Conservation (phyloP, 2,888 invertebrate genomes). For the Xestia sexstrigata region DNA sequence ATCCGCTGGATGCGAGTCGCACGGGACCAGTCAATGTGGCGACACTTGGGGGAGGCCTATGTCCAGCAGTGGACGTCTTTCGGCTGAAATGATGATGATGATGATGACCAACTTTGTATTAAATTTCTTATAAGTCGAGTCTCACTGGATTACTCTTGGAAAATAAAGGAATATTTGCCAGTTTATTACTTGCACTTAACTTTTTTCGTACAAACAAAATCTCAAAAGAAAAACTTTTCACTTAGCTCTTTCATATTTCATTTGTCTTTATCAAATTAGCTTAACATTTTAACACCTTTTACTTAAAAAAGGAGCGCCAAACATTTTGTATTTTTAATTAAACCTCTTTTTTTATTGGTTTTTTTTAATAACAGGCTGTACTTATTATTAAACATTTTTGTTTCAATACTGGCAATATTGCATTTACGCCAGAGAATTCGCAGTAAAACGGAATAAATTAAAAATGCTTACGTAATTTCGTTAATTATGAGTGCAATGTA, state of each 20-base stretch:
- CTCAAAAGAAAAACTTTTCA: constrained; percentile 22
- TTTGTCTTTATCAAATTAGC: constrained; percentile 48
- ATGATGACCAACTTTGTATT: too few relatives aligned
- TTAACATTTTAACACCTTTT: constrained; percentile 34
- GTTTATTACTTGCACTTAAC: constrained; percentile 16
- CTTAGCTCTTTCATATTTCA: constrained; percentile 38
- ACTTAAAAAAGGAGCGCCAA: constrained; percentile 35
- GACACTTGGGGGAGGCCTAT: too few relatives aligned
- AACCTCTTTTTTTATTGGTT: constrained; percentile 36
- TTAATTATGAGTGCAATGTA: constrained; percentile 60
- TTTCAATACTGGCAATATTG: constrained; percentile 60
- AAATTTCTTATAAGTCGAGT: not conserved
- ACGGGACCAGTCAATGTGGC: too few relatives aligned
- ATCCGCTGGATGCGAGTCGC: too few relatives aligned
- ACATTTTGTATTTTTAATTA: constrained; percentile 57
- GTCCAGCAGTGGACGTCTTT: too few relatives aligned
- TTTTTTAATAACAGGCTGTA: constrained; percentile 52
- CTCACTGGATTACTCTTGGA: not conserved
- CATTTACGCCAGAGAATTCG: constrained; percentile 52
- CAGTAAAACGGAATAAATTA: constrained; percentile 61
- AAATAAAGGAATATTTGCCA: constrained; percentile 17
- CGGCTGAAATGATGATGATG: too few relatives aligned
- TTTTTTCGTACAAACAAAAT: constrained; percentile 31
- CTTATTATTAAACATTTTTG: constrained; percentile 62
- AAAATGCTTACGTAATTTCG: constrained; percentile 63